These are phyloP conservation scores for Catalaphyllia jardinei DNA, from an alignment of 64 coral and sea anemone species.

Conservation along the genomic window DNA sequence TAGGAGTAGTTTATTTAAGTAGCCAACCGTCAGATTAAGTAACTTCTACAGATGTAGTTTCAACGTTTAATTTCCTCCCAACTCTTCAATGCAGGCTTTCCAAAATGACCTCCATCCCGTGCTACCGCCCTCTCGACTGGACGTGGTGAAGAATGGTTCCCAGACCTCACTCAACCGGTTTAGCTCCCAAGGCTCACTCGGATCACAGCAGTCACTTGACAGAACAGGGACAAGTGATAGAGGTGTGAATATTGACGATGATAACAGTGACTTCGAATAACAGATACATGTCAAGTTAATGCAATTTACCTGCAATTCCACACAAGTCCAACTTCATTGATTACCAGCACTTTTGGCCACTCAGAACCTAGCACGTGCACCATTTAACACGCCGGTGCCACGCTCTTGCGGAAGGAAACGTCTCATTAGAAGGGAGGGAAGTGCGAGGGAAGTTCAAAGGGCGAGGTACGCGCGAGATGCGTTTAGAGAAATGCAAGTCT, in stretches of 20 bases:
- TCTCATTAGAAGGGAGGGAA: not conserved
- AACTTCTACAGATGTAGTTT: too few relatives aligned
- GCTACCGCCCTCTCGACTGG: slow-evolving; percentile 38
- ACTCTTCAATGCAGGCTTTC: slow-evolving; percentile 64
- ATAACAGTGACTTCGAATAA: slow-evolving; percentile 65
- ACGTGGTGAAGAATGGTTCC: slow-evolving; percentile 65
- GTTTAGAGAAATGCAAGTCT: not conserved
- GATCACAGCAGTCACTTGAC: slow-evolving; percentile 83
- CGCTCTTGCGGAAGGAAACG: not conserved
- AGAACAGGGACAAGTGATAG: slow-evolving; percentile 64
- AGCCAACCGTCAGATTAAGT: too few relatives aligned
- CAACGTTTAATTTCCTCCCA: too few relatives aligned
- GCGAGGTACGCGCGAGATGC: too few relatives aligned
- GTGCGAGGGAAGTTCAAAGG: not conserved
- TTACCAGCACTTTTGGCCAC: not conserved
- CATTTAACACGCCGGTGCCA: not conserved
- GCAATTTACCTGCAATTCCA: too few relatives aligned
- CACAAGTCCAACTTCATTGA: too few relatives aligned
- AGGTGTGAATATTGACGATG: slow-evolving; percentile 32
- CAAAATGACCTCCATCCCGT: slow-evolving; percentile 67
- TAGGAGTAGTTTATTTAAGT: too few relatives aligned
- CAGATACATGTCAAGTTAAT: not conserved
- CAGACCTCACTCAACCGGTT: slow-evolving; percentile 82
- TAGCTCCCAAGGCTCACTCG: slow-evolving; percentile 82
- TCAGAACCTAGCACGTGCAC: not conserved